These are phyloP conservation scores for Ligdia adustata DNA, from an alignment of 2,888 invertebrate genomes.

Conservation along the genomic window DNA sequence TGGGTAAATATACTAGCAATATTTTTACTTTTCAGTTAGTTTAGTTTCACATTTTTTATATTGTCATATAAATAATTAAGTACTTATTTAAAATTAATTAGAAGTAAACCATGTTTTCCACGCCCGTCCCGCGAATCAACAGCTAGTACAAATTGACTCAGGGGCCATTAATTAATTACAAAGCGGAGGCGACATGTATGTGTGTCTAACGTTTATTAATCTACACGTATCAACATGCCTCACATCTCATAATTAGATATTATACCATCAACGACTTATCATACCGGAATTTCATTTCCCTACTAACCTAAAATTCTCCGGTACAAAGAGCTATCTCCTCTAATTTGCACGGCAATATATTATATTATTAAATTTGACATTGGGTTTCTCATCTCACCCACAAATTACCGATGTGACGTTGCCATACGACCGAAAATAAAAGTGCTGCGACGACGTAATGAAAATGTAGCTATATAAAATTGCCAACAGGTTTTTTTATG, in stretches of 20 bases:
- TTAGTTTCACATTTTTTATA: no score
- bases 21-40: no score
- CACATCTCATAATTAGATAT: conserved; percentile 25
- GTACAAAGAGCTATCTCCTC: conserved; percentile 51
- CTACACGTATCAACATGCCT: conserved; percentile 18
- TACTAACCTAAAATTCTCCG: conserved; percentile 40
- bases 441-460: conserved; percentile 66
- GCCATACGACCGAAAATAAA: conserved; percentile 55
- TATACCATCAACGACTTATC: conserved; percentile 25
- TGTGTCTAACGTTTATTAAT: conserved; percentile 28
- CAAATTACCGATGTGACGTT: conserved; percentile 39
- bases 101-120: not conserved
- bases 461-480: conserved; percentile 67
- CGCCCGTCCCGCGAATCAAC: conserved; percentile 14
- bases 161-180: conserved; percentile 12
- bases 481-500: conserved; percentile 60
- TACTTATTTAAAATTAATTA: conserved; percentile 2
- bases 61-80: not conserved
- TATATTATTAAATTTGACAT: conserved; percentile 64
- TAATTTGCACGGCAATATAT: conserved; percentile 51
- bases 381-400: conserved; percentile 19
- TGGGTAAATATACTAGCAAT: no score
- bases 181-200: conserved; percentile 14
- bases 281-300: conserved; percentile 44
- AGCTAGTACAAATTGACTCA: conserved; percentile 15